Evolutionary conservation across 2,797 vertebrate genomes (phyloP).

Genomic region (Eidolon dupreanum): DNA sequence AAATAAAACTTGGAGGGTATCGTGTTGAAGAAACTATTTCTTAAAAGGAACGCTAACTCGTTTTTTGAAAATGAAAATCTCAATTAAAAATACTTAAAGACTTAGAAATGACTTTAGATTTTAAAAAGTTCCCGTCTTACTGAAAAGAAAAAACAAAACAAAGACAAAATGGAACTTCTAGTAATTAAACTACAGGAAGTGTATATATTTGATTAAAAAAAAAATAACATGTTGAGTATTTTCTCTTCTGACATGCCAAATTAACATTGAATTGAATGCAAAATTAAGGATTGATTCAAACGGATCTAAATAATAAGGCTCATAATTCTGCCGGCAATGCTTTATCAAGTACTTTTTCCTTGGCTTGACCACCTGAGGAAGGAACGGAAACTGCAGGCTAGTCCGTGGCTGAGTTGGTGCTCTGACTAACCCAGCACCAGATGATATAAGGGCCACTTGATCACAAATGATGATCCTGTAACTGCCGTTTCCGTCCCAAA

Average conservation of each 20-base stretch:
- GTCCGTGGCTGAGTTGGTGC: not conserved
- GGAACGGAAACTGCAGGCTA: not conserved
- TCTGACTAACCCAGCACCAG: not conserved
- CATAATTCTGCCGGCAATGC: not conserved
- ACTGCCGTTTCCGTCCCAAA: rapidly evolving
- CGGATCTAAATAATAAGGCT: not conserved
- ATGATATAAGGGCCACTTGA: rapidly evolving
- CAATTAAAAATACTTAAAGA: slow-evolving; percentile 39
- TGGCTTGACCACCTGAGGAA: not conserved
- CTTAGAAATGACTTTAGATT: slow-evolving; percentile 34
- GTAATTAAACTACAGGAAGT: not conserved
- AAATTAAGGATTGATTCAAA: slow-evolving; percentile 21
- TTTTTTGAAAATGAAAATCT: slow-evolving; percentile 57
- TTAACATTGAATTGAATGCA: not conserved
- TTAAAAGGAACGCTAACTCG: not conserved
- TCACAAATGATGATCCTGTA: too few relatives aligned
- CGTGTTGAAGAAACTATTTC: not conserved
- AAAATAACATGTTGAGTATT: not conserved
- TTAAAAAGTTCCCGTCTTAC: not conserved
- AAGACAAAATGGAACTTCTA: not conserved
- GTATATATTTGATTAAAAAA: not conserved
- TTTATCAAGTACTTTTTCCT: not conserved
- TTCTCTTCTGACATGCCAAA: slow-evolving; percentile 6
- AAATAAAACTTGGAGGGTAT: not conserved
- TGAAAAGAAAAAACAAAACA: not conserved